Conservation (phyloP, 2,113 vertebrate genomes). For the Labeo rohita region DNA sequence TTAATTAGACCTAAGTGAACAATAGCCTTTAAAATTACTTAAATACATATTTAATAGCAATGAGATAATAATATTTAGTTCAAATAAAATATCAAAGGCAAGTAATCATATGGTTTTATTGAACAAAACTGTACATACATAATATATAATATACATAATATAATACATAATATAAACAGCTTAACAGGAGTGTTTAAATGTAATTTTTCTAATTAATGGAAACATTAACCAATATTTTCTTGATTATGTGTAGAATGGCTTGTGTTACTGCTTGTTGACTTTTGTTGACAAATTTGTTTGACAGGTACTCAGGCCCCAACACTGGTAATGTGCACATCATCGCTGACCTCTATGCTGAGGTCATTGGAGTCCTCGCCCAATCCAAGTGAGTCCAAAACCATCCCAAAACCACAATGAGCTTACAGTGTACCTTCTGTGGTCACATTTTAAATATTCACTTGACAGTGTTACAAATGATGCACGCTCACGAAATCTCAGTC, state of each 20-base stretch:
- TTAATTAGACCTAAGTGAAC: no score
- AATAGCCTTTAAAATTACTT: no score
- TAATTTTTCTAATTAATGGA: not conserved
- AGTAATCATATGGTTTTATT: no score
- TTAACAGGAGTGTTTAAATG: not conserved
- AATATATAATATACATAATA: no score
- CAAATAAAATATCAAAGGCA: no score
- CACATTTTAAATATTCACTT: not conserved
- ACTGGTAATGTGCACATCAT: constrained; percentile 99
- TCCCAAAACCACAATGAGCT: not conserved
- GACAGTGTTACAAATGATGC: not conserved
- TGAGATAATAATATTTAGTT: no score
- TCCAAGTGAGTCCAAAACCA: constrained; percentile 89
- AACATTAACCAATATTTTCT: not conserved
- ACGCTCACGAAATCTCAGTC: not conserved
- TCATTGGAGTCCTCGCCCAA: constrained; percentile 96
- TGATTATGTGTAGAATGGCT: constrained; percentile 52
- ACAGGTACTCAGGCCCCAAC: constrained; percentile 97
- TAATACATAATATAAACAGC: no score
- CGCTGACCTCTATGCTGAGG: constrained; percentile 96
- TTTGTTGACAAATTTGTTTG: not conserved
- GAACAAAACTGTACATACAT: no score
- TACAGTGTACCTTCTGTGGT: not conserved
- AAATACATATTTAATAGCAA: no score
- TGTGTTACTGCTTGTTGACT: not conserved